Conservation (phyloP, 2,888 invertebrate species). For the Eucriotettix oculatus region DNA sequence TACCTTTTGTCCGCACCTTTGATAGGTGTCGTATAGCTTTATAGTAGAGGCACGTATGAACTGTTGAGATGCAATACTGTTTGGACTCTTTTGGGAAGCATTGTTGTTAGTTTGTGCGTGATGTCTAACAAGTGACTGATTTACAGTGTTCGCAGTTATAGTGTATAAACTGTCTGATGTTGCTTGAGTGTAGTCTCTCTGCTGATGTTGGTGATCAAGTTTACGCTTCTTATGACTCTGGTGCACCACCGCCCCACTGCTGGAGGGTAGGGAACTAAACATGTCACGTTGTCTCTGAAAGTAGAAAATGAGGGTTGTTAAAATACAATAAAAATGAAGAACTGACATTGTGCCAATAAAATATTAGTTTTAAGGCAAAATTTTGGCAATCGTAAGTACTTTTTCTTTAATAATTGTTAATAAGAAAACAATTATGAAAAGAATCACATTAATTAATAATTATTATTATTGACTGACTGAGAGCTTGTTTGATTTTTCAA, state of each 20-base stretch:
- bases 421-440: too few species aligned
- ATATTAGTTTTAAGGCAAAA: too few species aligned
- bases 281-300: slow-evolving; percentile 73
- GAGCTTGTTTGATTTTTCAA: too few species aligned
- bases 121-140: slow-evolving; percentile 9
- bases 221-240: slow-evolving; percentile 25
- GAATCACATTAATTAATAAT: too few species aligned
- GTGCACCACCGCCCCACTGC: slow-evolving; percentile 23
- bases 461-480: too few species aligned
- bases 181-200: slow-evolving; percentile 10
- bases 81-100: slow-evolving; percentile 16
- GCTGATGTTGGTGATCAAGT: slow-evolving; percentile 15
- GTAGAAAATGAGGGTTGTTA: slow-evolving; percentile 10
- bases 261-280: slow-evolving; percentile 52
- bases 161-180: slow-evolving; percentile 19
- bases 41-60: slow-evolving; percentile 49
- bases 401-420: too few species aligned
- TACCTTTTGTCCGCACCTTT: slow-evolving; percentile 49
- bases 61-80: slow-evolving; percentile 32
- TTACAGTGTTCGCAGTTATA: slow-evolving; percentile 9
- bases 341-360: too few species aligned
- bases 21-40: slow-evolving; percentile 48
- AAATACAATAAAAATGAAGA: too few species aligned
- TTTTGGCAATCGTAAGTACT: too few species aligned
- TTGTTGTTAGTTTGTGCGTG: slow-evolving; percentile 10